These are phyloP conservation scores for Xestobium rufovillosum DNA, from an alignment of 2,888 invertebrate genomes.

Conservation along the genomic window DNA sequence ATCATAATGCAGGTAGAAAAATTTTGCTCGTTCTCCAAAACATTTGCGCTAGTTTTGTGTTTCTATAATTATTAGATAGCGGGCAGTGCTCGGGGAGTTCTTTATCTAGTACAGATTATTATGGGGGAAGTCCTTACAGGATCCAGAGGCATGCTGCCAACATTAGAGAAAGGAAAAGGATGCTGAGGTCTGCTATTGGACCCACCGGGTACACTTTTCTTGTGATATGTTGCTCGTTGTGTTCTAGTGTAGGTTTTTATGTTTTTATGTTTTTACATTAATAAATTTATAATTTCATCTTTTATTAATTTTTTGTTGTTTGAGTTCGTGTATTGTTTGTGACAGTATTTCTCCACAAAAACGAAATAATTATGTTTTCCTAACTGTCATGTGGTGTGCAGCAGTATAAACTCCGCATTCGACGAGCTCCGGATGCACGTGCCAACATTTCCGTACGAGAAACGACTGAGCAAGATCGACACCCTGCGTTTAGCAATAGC, in stretches of 20 bases:
- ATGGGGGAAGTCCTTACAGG: conserved; percentile 71
- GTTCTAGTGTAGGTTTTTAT: too few relatives aligned
- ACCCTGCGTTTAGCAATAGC: conserved; percentile 94
- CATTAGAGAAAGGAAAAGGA: conserved; percentile 92
- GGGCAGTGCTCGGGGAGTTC: conserved; percentile 32
- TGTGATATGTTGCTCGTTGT: too few relatives aligned
- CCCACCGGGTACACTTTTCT: conserved; percentile 65
- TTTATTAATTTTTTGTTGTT: too few relatives aligned
- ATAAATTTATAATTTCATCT: too few relatives aligned
- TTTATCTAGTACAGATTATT: conserved; percentile 49
- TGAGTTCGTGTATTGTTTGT: too few relatives aligned
- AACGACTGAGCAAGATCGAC: conserved; percentile 96
- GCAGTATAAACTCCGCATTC: conserved; percentile 99
- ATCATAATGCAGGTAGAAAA: conserved; percentile 37
- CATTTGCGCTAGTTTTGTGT: conserved; percentile 5
- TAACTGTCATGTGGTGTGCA: conserved; percentile 41
- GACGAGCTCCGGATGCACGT: conserved; percentile 96
- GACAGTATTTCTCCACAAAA: too few relatives aligned
- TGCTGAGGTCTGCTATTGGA: conserved; percentile 86
- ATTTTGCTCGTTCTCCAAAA: too few relatives aligned
- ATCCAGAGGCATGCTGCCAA: conserved; percentile 91
- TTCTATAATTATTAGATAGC: conserved; percentile 25
- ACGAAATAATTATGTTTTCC: conserved; percentile 9
- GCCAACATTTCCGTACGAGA: conserved; percentile 98
- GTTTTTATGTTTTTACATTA: too few relatives aligned